These are phyloP conservation scores for Heterohyrax brucei DNA, from an alignment of 2,797 vertebrate species.

Conservation along the genomic window DNA sequence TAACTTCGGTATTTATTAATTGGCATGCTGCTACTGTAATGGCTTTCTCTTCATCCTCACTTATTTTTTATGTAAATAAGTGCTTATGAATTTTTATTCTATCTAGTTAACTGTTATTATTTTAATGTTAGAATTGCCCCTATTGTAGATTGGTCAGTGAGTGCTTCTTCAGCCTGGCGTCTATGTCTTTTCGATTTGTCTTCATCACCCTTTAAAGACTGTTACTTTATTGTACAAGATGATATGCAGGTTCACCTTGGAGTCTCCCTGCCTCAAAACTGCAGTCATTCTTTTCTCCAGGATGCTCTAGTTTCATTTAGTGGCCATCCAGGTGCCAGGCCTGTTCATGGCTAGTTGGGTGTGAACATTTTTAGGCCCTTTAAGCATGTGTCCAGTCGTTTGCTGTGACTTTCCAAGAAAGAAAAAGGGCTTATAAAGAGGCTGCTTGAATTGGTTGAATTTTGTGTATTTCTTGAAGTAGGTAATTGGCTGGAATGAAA, in stretches of 20 bases:
- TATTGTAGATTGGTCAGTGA: background rate
- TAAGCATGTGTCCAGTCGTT: background rate
- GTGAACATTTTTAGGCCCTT: too few species aligned
- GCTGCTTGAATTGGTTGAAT: background rate
- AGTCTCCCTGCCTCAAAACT: background rate
- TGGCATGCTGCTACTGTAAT: too few species aligned
- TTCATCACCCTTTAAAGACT: background rate
- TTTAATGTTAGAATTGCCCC: background rate
- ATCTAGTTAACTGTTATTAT: background rate
- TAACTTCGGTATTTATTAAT: background rate
- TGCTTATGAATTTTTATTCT: background rate
- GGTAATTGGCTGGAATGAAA: background rate
- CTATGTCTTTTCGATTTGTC: background rate
- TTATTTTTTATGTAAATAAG: background rate
- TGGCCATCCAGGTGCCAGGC: background rate
- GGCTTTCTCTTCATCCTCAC: background rate
- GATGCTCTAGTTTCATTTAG: background rate
- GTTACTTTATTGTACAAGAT: too few species aligned
- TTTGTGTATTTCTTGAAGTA: background rate
- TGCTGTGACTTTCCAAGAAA: background rate
- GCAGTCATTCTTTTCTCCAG: background rate
- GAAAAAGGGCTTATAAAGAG: background rate
- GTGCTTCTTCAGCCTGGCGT: background rate
- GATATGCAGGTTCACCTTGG: background rate
- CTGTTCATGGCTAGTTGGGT: background rate